These are phyloP conservation scores for Helicolenus hilgendorfi DNA, from an alignment of 2,797 vertebrate species.

Conservation along the genomic window DNA sequence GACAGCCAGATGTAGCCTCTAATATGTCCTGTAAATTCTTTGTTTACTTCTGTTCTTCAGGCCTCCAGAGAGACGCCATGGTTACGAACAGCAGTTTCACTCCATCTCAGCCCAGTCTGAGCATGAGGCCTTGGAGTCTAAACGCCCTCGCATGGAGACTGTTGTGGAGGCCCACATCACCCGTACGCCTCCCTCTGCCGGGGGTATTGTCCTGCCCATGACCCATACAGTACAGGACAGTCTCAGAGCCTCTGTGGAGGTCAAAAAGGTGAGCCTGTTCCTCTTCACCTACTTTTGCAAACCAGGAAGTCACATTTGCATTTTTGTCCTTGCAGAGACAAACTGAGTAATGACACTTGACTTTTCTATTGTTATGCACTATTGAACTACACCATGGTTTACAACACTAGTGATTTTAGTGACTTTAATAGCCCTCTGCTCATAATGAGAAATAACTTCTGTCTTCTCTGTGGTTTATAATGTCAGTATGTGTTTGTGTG, in stretches of 20 bases:
- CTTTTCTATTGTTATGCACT: not conserved
- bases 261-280: conserved; percentile 93
- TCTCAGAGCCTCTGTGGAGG: conserved; percentile 91
- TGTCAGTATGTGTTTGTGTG: not conserved
- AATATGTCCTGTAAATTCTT: conserved; percentile 19
- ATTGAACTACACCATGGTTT: not conserved
- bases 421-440: not conserved
- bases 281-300: not conserved
- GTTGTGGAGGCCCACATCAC: conserved; percentile 94
- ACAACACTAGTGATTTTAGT: not conserved
- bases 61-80: conserved; percentile 97
- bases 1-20: not conserved
- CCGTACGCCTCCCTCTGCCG: conserved; percentile 87
- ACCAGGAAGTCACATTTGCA: not conserved
- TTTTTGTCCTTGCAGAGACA: not conserved
- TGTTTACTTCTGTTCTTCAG: conserved; percentile 80
- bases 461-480: not conserved
- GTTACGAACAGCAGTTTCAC: conserved; percentile 96
- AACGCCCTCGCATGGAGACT: conserved; percentile 96
- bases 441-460: not conserved
- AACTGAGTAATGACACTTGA: not conserved
- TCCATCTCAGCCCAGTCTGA: conserved; percentile 91
- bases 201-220: conserved; percentile 92
- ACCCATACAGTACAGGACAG: conserved; percentile 94
- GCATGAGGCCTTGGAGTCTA: conserved; percentile 94